These are phyloP conservation scores for Borostomias antarcticus DNA, from an alignment of 2,797 vertebrate genomes.

Conservation along the genomic window DNA sequence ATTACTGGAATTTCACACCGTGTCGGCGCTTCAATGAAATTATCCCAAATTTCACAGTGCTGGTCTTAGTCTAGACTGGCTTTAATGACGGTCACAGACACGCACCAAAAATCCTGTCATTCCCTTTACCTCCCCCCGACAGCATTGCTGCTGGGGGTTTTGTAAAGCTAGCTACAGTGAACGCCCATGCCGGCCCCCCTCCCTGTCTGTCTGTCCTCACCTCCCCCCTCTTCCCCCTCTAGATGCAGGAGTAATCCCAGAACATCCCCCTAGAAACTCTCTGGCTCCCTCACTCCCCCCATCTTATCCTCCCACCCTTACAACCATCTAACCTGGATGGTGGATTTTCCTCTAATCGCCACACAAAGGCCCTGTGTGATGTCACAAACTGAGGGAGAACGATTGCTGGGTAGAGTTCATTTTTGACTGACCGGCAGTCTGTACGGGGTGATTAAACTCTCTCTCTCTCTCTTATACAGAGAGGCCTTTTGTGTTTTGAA, in stretches of 20 bases:
- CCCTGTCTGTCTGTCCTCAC: not conserved
- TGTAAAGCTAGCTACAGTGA: constrained; percentile 5
- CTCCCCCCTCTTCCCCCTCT: not conserved
- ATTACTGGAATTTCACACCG: constrained; percentile 41
- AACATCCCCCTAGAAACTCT: not conserved
- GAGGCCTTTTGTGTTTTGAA: not conserved
- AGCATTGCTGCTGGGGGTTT: constrained; percentile 7
- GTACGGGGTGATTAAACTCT: not conserved
- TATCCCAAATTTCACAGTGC: constrained; percentile 21
- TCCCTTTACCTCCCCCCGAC: too few relatives aligned
- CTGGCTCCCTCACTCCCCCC: not conserved
- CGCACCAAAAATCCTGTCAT: not conserved
- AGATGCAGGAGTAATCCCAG: not conserved
- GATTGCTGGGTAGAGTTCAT: not conserved
- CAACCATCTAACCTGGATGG: not conserved
- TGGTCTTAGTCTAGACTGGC: constrained; percentile 37
- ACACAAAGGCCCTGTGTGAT: constrained; percentile 19
- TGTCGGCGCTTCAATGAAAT: constrained; percentile 30
- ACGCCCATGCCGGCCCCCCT: not conserved
- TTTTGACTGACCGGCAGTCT: constrained; percentile 2
- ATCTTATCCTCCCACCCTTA: not conserved
- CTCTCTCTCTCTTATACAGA: constrained; percentile 4
- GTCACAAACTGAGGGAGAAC: not conserved
- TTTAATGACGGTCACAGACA: constrained; percentile 26
- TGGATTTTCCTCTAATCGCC: constrained; percentile 8